phyloP scores from a whole-genome alignment of 2,113 vertebrate species.

The Pelecanus crispus region DNA sequence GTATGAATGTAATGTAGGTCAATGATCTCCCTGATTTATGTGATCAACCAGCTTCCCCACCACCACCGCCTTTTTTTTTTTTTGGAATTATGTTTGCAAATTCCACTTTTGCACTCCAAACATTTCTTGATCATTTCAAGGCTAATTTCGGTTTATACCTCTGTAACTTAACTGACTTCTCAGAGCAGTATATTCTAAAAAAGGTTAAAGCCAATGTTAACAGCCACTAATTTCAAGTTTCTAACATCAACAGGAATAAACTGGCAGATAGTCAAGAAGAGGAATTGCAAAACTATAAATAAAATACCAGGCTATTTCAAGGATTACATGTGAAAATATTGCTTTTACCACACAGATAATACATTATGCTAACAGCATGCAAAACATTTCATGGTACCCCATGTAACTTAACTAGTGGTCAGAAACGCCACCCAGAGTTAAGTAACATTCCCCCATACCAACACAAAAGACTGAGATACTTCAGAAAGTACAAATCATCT shows the following conservation, averaged over 20 bases:
- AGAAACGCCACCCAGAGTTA: not conserved
- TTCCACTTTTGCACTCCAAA: not conserved
- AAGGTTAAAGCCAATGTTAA: not conserved
- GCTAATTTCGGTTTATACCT: not conserved
- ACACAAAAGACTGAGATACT: not conserved
- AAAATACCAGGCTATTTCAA: not conserved
- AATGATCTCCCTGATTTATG: not conserved
- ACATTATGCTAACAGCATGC: not conserved
- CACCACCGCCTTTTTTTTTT: too few species aligned
- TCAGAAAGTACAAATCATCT: not conserved
- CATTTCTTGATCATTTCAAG: not conserved
- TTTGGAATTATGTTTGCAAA: not conserved
- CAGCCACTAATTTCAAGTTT: not conserved
- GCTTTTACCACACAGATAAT: not conserved
- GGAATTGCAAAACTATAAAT: not conserved
- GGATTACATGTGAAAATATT: not conserved
- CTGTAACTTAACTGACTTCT: not conserved
- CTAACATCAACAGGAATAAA: not conserved
- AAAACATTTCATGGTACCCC: rapidly evolving
- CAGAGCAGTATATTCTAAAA: not conserved
- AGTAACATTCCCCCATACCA: not conserved
- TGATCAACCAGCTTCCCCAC: too few species aligned
- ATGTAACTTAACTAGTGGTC: not conserved
- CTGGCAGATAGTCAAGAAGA: rapidly evolving
- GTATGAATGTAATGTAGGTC: rapidly evolving